A percentile compares a stretch with the other conserved stretches of the same genome.
Evolutionary conservation across 1,140 invertebrate genomes (phyloP).

Genomic region (Probaryconus sp.): DNA sequence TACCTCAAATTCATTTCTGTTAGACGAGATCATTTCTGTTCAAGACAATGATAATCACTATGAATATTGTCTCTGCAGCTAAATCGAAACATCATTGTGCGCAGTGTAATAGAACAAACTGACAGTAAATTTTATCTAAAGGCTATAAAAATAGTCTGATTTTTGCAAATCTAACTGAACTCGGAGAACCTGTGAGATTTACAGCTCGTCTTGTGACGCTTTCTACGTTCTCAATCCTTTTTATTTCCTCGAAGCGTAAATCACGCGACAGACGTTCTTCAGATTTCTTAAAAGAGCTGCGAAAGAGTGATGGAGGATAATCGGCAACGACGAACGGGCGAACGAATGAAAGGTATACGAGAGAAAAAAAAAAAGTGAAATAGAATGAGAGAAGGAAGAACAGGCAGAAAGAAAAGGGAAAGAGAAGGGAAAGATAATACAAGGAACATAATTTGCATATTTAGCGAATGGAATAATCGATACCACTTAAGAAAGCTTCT

Average conservation of each 20-base stretch:
- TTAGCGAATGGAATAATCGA: slow-evolving; percentile 74
- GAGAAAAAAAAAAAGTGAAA: slow-evolving; percentile 41
- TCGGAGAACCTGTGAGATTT: slow-evolving; percentile 64
- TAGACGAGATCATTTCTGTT: too few species aligned
- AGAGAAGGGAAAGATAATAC: slow-evolving; percentile 36
- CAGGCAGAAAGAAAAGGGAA: slow-evolving; percentile 39
- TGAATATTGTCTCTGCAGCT: too few species aligned
- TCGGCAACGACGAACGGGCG: slow-evolving; percentile 38
- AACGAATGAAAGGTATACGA: slow-evolving; percentile 44
- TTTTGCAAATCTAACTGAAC: slow-evolving; percentile 57
- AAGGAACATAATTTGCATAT: slow-evolving; percentile 71
- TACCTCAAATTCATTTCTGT: too few species aligned
- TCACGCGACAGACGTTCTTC: slow-evolving; percentile 70
- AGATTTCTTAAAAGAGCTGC: slow-evolving; percentile 54
- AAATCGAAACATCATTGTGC: too few species aligned
- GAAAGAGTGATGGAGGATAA: slow-evolving; percentile 59
- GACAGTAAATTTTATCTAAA: too few species aligned
- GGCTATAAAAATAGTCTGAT: slow-evolving; percentile 45
- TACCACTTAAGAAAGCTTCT: slow-evolving; percentile 67
- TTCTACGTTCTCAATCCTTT: slow-evolving; percentile 60
- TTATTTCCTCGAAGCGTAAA: slow-evolving; percentile 70
- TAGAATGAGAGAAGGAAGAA: slow-evolving; percentile 24
- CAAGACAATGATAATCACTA: too few species aligned
- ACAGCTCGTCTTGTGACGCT: slow-evolving; percentile 59
- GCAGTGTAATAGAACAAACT: too few species aligned